These are phyloP conservation scores for Otolemur garnettii DNA, from an alignment of 2,113 vertebrate species.

Conservation along the genomic window DNA sequence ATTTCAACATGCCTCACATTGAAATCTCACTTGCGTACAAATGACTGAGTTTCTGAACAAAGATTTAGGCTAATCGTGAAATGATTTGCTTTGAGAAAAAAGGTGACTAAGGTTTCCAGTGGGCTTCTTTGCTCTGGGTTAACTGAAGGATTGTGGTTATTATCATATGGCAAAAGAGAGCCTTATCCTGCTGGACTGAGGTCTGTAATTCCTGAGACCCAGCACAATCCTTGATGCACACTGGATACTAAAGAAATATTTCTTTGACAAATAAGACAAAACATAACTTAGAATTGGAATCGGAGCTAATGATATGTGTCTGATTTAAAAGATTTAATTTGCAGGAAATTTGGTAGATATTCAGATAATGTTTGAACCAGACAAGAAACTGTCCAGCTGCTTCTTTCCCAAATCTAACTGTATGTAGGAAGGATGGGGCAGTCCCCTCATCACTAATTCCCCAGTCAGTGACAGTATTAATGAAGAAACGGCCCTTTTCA, in stretches of 20 bases:
- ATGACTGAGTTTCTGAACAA: constrained; percentile 24
- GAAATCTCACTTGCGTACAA: constrained; percentile 52
- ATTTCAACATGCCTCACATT: background rate
- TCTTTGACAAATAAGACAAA: background rate
- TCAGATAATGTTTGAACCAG: background rate
- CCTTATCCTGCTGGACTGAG: background rate
- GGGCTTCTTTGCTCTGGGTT: background rate
- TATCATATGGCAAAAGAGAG: background rate
- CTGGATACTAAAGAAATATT: background rate
- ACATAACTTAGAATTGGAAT: constrained; percentile 11
- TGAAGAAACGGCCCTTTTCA: background rate
- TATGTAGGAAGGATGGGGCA: background rate
- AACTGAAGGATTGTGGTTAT: background rate
- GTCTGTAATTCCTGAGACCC: background rate
- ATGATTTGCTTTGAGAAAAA: background rate
- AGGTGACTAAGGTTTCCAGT: background rate
- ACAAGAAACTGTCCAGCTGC: background rate
- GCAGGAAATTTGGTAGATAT: background rate
- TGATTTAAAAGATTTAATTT: constrained; percentile 18
- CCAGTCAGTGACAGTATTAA: background rate
- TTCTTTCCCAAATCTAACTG: background rate
- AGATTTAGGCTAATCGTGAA: constrained; percentile 7
- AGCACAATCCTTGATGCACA: background rate
- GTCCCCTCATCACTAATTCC: background rate
- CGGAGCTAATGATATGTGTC: background rate